Evolutionary conservation across 2,888 invertebrate genomes (phyloP), one percentile per base, ranked within the genome.

Genomic region (Pemphredon lugubris): DNA sequence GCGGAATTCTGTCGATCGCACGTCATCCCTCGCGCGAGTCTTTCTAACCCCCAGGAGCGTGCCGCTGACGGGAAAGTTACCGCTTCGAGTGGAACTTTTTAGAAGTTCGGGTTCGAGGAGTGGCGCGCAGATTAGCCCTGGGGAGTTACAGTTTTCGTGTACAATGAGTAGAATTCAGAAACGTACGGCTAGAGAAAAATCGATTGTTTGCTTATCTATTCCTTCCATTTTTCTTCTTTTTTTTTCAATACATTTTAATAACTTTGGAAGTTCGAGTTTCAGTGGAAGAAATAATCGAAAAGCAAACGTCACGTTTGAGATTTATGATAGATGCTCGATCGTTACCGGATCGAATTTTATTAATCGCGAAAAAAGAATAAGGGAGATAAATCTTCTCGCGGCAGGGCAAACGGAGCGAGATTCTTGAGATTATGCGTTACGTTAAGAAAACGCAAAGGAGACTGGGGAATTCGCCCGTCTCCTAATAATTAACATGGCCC

Each of bases 31-130:
- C 48, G 64, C 59, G 55, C 72, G 68, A 72, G 66, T 70, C 71
- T 68, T 65, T 71, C 71, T 60, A 71, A 77, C 63, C 64, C 69
- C 44, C 60, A 71, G 69, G 66, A 80, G 75, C 66, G 77, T 69
- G 79, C 74, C 73, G 76, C 70, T 82, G 77, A 81, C 79, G 82
- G 76, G 63, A 57, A 81, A 82, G 74, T 81, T 81, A 65, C 74
- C 73, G 60, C 70, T 57, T 67, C 40, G 68, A 68, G 64, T 59
- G 63, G 53, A 81, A 82, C 74, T 81, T 81, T 81, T 81, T 70
- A 45, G 64, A 81, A 81, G 68, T 81, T 81, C 54, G 40, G n/a
- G 47, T 60, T 50, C 44, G 70, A 74, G 66, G 44, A 77, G 60
- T 40, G 60, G 58, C 63, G 63, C 60, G 77, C 66, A 74, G 82